These are phyloP conservation scores for Clarias platycephalus DNA, from an alignment of 2,797 vertebrate species.

Conservation along the genomic window DNA sequence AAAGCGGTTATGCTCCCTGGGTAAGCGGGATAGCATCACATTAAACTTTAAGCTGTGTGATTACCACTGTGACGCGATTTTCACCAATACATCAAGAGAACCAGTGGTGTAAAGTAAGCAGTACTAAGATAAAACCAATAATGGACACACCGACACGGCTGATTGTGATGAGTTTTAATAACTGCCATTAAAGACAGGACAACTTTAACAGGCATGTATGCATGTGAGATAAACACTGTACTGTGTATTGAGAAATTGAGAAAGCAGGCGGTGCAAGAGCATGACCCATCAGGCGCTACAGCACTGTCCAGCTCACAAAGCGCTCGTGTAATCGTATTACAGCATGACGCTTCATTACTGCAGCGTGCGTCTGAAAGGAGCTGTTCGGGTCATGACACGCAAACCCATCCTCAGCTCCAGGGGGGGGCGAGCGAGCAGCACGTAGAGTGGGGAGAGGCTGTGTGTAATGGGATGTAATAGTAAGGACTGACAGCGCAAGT, in stretches of 20 bases:
- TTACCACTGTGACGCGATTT: background rate
- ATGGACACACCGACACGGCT: background rate
- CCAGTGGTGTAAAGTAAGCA: background rate
- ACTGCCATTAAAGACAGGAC: background rate
- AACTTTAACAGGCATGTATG: background rate
- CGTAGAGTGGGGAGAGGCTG: too few species aligned
- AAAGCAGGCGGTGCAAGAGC: background rate
- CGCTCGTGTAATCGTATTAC: slow-evolving; percentile 46
- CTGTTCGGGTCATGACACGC: slow-evolving; percentile 37
- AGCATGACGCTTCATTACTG: slow-evolving; percentile 33
- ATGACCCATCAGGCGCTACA: slow-evolving; percentile 26
- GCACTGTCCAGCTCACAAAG: slow-evolving; percentile 39
- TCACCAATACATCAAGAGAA: background rate
- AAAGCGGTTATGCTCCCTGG: background rate
- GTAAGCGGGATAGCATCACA: background rate
- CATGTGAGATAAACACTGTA: slow-evolving; percentile 4
- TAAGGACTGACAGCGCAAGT: background rate
- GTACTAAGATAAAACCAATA: background rate
- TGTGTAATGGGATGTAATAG: slow-evolving; percentile 12
- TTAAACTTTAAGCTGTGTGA: background rate
- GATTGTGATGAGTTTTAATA: background rate
- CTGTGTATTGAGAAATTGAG: slow-evolving; percentile 17
- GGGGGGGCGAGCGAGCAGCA: background rate
- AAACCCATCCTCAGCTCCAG: slow-evolving; percentile 24
- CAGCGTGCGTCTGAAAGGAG: slow-evolving; percentile 26